Base-by-base conservation (phyloP, 2,113 vertebrate genomes). In the Tyrannus savana region DNA sequence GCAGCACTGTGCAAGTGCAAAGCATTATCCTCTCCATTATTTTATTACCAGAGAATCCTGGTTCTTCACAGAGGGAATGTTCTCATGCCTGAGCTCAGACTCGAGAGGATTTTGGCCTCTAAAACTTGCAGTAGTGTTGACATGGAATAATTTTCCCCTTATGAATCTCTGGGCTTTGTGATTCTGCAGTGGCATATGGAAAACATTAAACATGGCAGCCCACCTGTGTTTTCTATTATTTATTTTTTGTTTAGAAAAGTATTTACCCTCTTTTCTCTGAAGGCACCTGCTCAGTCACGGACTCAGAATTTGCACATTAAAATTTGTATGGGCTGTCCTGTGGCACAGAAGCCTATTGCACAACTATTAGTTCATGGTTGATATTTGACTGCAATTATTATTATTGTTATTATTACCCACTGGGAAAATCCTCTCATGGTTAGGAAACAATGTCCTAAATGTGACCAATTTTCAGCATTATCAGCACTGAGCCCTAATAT, bases 211-310 rank as follows among this genome's bases (percentile, higher is more conserved):
- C 0, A 10, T 55, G 66, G 46, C 75, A 84, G 39, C 46, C 67
- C 87, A 73, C 67, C 79, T 71, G 59, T 80, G 52, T 25, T 83
- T 89, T 90, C 39, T 68, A 8, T 52, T 74, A 62, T 84, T 87
- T 92, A 27, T 39, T 84, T 92, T 89, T 93, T 92, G 49, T 94
- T 96, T 87, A 50, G 64, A 10, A 12, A 88, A 88, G 42, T 81
- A 84, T 87, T 95, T 92, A 81, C 62, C 33, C 53, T 56, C 24
- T 18, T 91, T 91, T 64, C 39, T 87, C 47, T 33, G 52, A 67
- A 84, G 73, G 60, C 84, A 91, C 35, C 73, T 84, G 47, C 27
- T 95, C 75, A 86, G 50, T 19, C 67, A 41, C 3, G 13, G 63
- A 8, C n/a, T 66, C 1, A 2, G 49, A 82, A 52, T 42, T 44